Evolutionary conservation across 1,140 invertebrate species (phyloP), one percentile per base, ranked within the genome.

Genomic region (Paraescarpia echinospica): DNA sequence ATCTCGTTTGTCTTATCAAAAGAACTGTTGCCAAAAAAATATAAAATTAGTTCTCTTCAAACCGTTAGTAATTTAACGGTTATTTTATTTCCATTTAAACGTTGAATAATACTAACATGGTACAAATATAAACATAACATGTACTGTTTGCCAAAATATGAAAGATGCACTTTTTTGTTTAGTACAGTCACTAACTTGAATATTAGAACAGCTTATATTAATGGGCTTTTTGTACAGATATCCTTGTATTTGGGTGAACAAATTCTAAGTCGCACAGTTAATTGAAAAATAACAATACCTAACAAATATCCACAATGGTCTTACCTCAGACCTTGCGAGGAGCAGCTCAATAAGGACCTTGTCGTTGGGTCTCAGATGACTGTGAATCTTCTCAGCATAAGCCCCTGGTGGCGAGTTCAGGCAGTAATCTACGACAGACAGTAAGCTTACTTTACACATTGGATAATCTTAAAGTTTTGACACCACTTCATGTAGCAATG

Each of bases 241-340:
- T 41, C 12, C 41, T 41, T 41, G 41, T 41, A 4, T 41, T 4
- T 41, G 12, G 41, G 41, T 41, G 41, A 41, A 41, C 4, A 41
- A 4, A 77, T 77, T 77, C 59, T 77, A 31, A 2, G 22, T 27
- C 22, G 59, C 59, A 77, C 59, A 31, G 14, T 77, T 77, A 27
- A 18, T 27, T 77, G 22, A 4, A 27, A 77, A 31, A 77, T 4
- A 77, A 77, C 59, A 77, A 27, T 77, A 18, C 14, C 59, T 31
- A 77, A 12, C 2, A 18, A 77, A 77, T 77, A 77, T 77, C 27
- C 59, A 27, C 33, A 90, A 18, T 90, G 33, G 34, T n/a, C 14
- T 31, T 94, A 95, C 95, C 94, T 95, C 95, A 34, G 94, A 94
- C 91, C 94, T 94, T 1, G 92, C 89, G 4, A 94, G 94, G n/a